phyloP scores from a whole-genome alignment of 2,113 vertebrate species.

The Cynoglossus semilaevis region DNA sequence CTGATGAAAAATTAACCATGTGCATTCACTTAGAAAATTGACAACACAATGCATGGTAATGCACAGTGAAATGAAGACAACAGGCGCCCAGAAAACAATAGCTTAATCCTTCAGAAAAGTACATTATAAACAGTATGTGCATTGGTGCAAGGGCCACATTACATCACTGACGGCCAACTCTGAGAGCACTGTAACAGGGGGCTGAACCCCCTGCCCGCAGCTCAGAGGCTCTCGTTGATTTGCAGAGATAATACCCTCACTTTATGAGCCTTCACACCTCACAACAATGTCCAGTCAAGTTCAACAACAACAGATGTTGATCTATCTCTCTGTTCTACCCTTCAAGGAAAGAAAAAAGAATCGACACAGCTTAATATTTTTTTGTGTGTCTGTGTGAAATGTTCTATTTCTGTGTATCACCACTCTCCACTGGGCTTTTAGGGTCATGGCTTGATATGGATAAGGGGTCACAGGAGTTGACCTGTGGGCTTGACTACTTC shows the following conservation, averaged over 20 bases:
- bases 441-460: constrained; percentile 31
- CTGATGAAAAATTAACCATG: no score
- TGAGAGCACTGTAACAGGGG: neutral
- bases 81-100: neutral
- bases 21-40: no score
- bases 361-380: constrained; percentile 15
- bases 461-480: constrained; percentile 25
- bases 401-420: constrained; percentile 11
- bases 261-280: constrained; percentile 57
- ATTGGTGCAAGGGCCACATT: constrained; percentile 12
- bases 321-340: constrained; percentile 9
- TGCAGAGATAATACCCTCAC: constrained; percentile 62
- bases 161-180: constrained; percentile 12
- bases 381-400: neutral
- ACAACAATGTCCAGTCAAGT: constrained; percentile 28
- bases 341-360: constrained; percentile 22
- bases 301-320: constrained; percentile 42
- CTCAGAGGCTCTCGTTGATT: constrained; percentile 56
- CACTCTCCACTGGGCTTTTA: constrained; percentile 33
- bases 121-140: neutral
- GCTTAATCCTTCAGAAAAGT: neutral
- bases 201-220: constrained; percentile 19
- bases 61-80: no score
- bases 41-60: no score
- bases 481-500: constrained; percentile 10